Conservation (phyloP, 2,113 vertebrate genomes). For the Lepisosteus oculatus region DNA sequence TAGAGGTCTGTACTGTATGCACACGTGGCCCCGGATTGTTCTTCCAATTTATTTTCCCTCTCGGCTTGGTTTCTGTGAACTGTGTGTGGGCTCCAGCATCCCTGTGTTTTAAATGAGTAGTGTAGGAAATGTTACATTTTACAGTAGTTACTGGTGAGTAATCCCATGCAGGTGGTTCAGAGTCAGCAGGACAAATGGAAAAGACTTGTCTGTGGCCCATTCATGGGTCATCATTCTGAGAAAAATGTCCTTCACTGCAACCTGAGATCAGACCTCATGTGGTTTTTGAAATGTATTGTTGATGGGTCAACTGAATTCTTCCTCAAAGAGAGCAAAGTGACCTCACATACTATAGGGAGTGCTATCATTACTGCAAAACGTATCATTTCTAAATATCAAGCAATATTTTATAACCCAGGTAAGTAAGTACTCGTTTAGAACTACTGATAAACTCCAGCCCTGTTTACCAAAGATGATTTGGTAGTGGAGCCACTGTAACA, state of each 20-base stretch:
- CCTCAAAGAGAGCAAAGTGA: no score
- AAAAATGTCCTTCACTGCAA: neutral
- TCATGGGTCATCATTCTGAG: neutral
- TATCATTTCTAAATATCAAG: no score
- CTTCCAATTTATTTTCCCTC: slow-evolving; percentile 82
- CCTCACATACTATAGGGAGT: no score
- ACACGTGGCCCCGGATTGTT: slow-evolving; percentile 56
- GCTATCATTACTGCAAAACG: no score
- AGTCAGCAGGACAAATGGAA: slow-evolving; percentile 1
- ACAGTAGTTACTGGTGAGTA: slow-evolving; percentile 54
- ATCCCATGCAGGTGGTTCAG: slow-evolving; percentile 40
- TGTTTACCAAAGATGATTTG: no score
- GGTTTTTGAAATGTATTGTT: neutral
- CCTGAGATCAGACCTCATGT: neutral
- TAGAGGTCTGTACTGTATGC: slow-evolving; percentile 43
- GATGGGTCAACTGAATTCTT: no score
- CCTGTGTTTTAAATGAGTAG: slow-evolving; percentile 68
- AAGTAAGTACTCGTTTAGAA: no score
- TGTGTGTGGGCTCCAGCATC: slow-evolving; percentile 72
- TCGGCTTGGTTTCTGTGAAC: slow-evolving; percentile 60
- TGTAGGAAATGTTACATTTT: slow-evolving; percentile 71
- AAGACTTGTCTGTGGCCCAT: neutral
- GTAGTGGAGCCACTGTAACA: no score
- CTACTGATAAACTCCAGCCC: no score
- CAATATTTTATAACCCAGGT: no score